Conservation (phyloP, 2,888 invertebrate genomes). For the Mactromeris polynyma region DNA sequence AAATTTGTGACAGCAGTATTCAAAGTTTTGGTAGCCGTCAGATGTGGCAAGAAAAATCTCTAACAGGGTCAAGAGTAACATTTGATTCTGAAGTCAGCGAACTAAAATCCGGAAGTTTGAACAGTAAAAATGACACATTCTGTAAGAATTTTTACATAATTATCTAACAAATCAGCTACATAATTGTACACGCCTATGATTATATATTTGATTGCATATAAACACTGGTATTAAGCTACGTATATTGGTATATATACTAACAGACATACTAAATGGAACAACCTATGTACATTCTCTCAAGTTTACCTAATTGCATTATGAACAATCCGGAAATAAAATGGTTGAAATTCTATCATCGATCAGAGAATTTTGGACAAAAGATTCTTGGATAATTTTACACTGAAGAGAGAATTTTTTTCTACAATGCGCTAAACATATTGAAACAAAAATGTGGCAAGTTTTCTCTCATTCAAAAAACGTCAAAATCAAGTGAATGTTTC, state of each 20-base stretch:
- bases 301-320: background rate
- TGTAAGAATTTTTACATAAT: background rate
- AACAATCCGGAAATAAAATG: background rate
- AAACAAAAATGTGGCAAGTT: no score
- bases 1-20: no score
- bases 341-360: background rate
- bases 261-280: background rate
- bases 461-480: no score
- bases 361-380: no score
- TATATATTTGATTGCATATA: conserved; percentile 6
- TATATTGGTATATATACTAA: background rate
- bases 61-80: no score
- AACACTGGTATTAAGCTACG: background rate
- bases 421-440: no score
- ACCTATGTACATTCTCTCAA: background rate
- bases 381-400: no score
- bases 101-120: background rate
- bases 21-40: no score
- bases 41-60: no score
- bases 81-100: background rate
- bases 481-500: background rate
- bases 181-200: conserved; percentile 6
- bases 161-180: background rate
- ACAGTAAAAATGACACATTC: background rate
- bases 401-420: no score